Conservation (phyloP, 2,113 vertebrate species). For the Echinops telfairi region DNA sequence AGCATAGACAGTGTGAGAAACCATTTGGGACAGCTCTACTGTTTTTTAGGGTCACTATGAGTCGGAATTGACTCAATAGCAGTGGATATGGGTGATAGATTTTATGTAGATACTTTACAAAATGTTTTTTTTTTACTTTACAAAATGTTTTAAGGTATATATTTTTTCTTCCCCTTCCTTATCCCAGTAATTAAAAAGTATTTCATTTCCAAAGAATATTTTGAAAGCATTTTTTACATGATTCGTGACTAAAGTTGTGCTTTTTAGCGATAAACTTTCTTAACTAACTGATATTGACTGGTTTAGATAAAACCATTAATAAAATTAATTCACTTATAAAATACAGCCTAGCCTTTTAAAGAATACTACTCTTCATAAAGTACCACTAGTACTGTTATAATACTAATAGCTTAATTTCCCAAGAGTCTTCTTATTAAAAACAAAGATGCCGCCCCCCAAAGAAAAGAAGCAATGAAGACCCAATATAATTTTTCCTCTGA, state of each 20-base stretch:
- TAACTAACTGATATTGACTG: constrained; percentile 38
- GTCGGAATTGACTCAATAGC: too few species aligned
- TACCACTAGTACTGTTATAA: constrained; percentile 36
- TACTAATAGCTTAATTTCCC: constrained; percentile 19
- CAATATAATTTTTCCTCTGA: constrained; percentile 4
- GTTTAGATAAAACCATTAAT: constrained; percentile 39
- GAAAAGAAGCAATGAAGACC: constrained; percentile 46
- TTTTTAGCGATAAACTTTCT: background rate
- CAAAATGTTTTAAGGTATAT: background rate
- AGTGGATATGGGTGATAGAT: background rate
- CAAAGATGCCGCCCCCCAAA: background rate
- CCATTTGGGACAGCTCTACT: too few species aligned
- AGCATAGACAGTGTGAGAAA: too few species aligned
- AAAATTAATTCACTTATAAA: constrained; percentile 47
- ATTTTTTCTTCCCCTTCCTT: constrained; percentile 11
- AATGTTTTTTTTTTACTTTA: background rate
- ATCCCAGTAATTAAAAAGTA: constrained; percentile 45
- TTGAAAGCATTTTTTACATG: constrained; percentile 46
- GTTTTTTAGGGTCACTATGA: too few species aligned
- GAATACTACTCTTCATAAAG: constrained; percentile 23
- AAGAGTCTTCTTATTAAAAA: background rate
- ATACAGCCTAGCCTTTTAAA: constrained; percentile 1
- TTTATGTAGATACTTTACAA: background rate
- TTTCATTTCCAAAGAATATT: constrained; percentile 47
- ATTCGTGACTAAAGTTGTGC: background rate